Percentiles rank a stretch among this genome's conserved stretches.
Conservation (phyloP, 2,797 vertebrate genomes). For the Acipenser oxyrinchus region DNA sequence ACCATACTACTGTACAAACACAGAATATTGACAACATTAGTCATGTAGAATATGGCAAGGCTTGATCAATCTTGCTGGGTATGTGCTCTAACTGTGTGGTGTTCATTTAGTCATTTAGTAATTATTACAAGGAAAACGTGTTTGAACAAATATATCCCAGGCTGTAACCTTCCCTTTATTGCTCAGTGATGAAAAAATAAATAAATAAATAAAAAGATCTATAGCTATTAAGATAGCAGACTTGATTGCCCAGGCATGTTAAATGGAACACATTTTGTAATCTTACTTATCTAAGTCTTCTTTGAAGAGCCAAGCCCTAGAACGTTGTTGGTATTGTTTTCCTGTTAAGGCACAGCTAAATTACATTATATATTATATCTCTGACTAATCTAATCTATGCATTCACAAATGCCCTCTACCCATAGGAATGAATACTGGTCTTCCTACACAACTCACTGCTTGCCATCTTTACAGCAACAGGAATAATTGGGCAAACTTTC, state of each 20-base stretch:
- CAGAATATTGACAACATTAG: background rate
- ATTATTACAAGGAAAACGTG: background rate
- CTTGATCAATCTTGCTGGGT: background rate
- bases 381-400: conserved; percentile 29
- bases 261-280: conserved; percentile 4
- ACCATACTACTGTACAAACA: no score
- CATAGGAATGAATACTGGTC: conserved; percentile 22
- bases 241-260: conserved; percentile 10
- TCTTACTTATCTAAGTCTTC: conserved; percentile 2
- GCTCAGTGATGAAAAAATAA: background rate
- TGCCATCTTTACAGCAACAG: background rate
- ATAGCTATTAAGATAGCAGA: background rate
- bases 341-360: conserved; percentile 21
- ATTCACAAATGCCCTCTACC: background rate
- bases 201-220: conserved; percentile 2
- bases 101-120: conserved; percentile 1
- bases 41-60: background rate
- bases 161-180: conserved; percentile 3
- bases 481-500: conserved; percentile 4
- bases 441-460: conserved; percentile 24
- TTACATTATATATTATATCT: conserved; percentile 27
- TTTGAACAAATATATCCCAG: conserved; percentile 5
- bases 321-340: background rate
- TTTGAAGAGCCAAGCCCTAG: conserved; percentile 4
- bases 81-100: background rate